Base-by-base conservation (phyloP, 2,888 invertebrate species). In the Bombyx huttoni region DNA sequence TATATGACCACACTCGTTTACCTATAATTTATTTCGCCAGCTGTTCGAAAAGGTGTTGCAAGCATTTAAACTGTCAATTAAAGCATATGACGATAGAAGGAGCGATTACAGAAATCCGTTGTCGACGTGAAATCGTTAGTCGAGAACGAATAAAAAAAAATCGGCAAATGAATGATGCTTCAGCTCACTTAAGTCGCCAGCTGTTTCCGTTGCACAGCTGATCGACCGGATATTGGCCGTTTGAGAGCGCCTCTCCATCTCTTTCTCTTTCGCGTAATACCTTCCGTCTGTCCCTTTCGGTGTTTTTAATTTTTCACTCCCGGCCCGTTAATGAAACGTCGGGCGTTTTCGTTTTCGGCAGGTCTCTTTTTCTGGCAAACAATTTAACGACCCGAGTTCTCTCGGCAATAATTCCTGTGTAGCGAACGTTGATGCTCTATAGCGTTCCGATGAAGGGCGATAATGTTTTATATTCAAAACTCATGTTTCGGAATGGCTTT, bases 151-250 rank as follows among this genome's bases (percentile, higher is more conserved):
- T n/a, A n/a, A n/a, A 74, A 81, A 83, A 76, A 83, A 81, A 74
- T 70, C 65, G 65, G 60, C 67, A 66, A 70, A 75, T 74, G 73
- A 75, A 79, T 79, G 75, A 72, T 72, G 68, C 70, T 65, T n/a
- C n/a, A n/a, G n/a, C n/a, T 64, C 72, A 69, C 74, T 75, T 68
- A 68, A 73, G 68, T 69, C 63, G 75, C 80, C 86, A 87, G 82
- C 86, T 87, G 87, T 77, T 84, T 85, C 87, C 87, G 81, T 62
- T 70, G 71, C 75, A 80, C 84, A 85, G 83, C 87, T 87, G 87
- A 87, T 87, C 82, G 82, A 73, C 73, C 81, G 87, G 86, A 86
- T 87, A 87, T 86, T 86, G 81, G 80, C 82, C 78, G 82, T 83
- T 85, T n/a, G n/a, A 82, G 64, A 68, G 68, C 70, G 65, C 12